Conservation (phyloP, 2,797 vertebrate genomes). For the Aythya fuligula region DNA sequence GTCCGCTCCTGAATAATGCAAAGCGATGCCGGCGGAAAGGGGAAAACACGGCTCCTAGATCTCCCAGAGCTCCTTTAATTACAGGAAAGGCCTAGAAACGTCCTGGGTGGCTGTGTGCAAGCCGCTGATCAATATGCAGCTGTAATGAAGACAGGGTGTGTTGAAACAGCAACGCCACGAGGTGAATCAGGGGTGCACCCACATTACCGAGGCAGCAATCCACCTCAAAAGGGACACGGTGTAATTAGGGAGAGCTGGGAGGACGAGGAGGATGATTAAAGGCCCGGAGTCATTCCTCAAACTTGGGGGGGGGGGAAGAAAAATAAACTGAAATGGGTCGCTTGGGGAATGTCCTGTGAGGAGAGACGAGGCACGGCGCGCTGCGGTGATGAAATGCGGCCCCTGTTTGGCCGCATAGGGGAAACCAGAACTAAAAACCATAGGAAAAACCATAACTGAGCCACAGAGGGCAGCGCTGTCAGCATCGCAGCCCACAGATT, state of each 20-base stretch:
- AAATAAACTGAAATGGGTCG: neutral
- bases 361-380: neutral
- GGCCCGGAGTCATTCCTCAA: neutral
- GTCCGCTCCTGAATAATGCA: conserved; percentile 47
- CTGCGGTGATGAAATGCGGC: rapidly evolving
- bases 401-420: too few relatives aligned
- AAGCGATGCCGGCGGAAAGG: conserved; percentile 14
- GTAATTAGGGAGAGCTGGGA: conserved; percentile 44
- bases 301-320: neutral
- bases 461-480: neutral
- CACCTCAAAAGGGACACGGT: neutral
- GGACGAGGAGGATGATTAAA: neutral
- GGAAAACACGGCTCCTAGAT: neutral
- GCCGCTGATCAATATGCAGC: conserved; percentile 43
- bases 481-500: too few relatives aligned
- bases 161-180: neutral
- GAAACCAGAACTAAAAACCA: rapidly evolving
- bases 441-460: neutral
- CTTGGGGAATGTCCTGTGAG: neutral
- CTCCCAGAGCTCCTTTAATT: conserved; percentile 31
- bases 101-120: conserved; percentile 39
- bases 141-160: conserved; percentile 49
- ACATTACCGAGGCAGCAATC: neutral
- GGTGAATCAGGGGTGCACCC: conserved; percentile 49
- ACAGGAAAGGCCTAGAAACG: conserved; percentile 49